Evolutionary conservation across 1,140 invertebrate species (phyloP), one percentile per base, ranked within the genome.

Genomic region (Drosophila dunni): DNA sequence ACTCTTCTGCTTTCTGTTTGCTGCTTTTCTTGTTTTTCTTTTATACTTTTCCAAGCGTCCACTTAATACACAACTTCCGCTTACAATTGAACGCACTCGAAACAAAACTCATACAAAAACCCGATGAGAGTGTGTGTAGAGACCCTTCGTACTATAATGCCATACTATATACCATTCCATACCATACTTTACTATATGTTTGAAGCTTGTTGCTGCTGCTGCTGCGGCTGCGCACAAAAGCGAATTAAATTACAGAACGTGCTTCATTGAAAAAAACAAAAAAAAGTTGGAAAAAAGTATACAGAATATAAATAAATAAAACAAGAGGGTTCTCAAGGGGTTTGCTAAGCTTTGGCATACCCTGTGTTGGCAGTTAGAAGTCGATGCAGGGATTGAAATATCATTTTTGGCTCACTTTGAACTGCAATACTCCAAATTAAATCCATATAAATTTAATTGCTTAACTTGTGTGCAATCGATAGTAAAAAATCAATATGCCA

Each of bases 51-150:
- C 44, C 34, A 53, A 42, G 10, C 58, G 48, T 75, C 71, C 82
- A 88, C 84, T 89, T 89, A 89, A 89, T 89, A 83, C 84, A 84
- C 84, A 89, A 89, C 83, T 89, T 89, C 84, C 84, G 84, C 75
- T 89, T 68, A 79, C 83, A 73, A 85, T 78, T 82, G 67, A 65
- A 75, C 66, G 51, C 68, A 70, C 69, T 84, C 71, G 46, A 69
- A 74, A 62, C 48, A 50, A 73, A 64, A 64, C 56, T 51, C 24
- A 65, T 74, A 58, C 40, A 62, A 75, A 81, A 81, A 81, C 78
- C 75, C 75, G 69, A 78, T 58, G 83, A 79, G 81, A 81, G 74
- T 80, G 24, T 29, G 24, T 29, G 24, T 80, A 66, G 65, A 54
- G 58, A 75, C 73, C 67, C 60, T 69, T 68, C 54, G 51, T 62